Base-by-base conservation (phyloP, 2,888 invertebrate species). In the Sarcophaga caerulescens region DNA sequence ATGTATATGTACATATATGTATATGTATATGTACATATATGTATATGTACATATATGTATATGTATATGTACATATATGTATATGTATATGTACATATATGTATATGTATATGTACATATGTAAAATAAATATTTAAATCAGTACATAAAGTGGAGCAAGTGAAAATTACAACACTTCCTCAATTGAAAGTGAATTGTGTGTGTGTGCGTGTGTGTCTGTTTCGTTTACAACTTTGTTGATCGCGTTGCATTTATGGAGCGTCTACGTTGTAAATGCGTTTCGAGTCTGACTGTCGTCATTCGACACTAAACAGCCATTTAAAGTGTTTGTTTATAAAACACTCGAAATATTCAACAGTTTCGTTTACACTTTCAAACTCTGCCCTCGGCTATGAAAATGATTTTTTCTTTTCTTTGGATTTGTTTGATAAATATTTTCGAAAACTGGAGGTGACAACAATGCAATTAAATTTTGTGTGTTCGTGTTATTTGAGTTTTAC, bases 311-410 rank as follows among this genome's bases (percentile, higher is more conserved):
- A 70, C 89, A 89, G 80, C 85, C 69, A 60, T 23, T 23, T 60
- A 52, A 84, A 87, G 88, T 90, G 88, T 90, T 91, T 91, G 90
- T 91, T 91, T 91, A 90, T 89, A 90, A 91, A 91, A 89, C 90
- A 91, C 91, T 91, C 89, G 90, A 91, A 88, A 89, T 89, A 85
- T 85, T 88, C 88, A 89, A 62, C 62, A 73, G 70, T 77, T 78
- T 85, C 68, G 62, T 79, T 82, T 75, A 82, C 75, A 75, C 62
- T 75, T 69, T 63, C 59, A 77, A 17, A 11, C 21, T 63, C 52
- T 65, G 47, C 35, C 17, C 47, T 52, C 52, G 57, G 4, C 21
- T 4, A 14, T 52, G 12, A 4, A 52, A 14, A 52, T 14, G 17
- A 23, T 52, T 60, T 3, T 63, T 21, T 21, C 60, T 69, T 68